Evolutionary conservation across 2,113 vertebrate genomes (phyloP), one percentile per base, ranked within the genome.

Genomic region (Myrmecobius fasciatus): DNA sequence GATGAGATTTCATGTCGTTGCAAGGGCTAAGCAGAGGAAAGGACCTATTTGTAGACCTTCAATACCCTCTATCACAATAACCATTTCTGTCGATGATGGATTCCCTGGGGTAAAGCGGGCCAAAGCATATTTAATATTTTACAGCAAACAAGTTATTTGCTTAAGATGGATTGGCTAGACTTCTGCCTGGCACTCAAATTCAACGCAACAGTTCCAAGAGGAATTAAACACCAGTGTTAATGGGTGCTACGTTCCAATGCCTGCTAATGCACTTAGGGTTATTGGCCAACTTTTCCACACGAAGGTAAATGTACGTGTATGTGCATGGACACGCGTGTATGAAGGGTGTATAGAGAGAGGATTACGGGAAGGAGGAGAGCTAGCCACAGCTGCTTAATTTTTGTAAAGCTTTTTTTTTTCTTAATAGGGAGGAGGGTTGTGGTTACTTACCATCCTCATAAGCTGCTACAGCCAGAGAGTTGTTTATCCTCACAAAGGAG

Each of bases 371-470:
- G n/a, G 51, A 28, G 52, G 93, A 98, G 97, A 97, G 97, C 97
- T 48, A 95, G 98, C 97, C 98, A 98, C 98, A 99, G 99, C 98
- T 98, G 98, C 98, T 98, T 98, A 97, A 96, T 98, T 98, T 98
- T 95, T 98, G 94, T 95, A 96, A 98, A 98, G 98, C 98, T 56
- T 96, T 97, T 95, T 93, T 22, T 88, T 25, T 26, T n/a, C 95
- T 88, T 91, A 93, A 96, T 47, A 95, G 98, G 97, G 96, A 98
- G 97, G 96, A 98, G 98, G 98, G 97, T 89, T 96, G 97, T 67
- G 91, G 95, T 98, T 97, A 97, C 99, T 98, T 97, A 99, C 99
- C 99, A 0, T 99, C 99, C 97, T 99, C 99, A 10, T 99, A 99
- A 36, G 99, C 99, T 0, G 99, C 99, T 10, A 98, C 99, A 26